Conservation (phyloP, 1,140 invertebrate genomes). For the Drosophila aff. region DNA sequence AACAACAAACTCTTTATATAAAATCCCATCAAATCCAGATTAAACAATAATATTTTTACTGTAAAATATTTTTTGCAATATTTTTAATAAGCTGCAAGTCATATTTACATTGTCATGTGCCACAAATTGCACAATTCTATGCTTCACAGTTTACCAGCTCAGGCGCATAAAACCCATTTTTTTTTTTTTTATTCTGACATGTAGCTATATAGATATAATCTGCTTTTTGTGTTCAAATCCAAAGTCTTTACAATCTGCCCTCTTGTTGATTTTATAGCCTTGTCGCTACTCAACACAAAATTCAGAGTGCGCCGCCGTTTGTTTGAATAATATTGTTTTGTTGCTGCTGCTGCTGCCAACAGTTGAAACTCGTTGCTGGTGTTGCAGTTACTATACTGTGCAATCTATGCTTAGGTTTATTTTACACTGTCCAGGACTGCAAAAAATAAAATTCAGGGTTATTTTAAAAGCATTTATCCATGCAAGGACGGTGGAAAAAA, state of each 20-base stretch:
- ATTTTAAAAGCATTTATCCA: constrained; percentile 71
- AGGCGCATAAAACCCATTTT: neutral
- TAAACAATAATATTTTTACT: constrained; percentile 9
- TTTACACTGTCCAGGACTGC: constrained; percentile 50
- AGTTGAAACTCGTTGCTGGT: constrained; percentile 20
- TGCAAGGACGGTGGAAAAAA: constrained; percentile 42
- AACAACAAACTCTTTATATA: neutral
- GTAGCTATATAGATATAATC: constrained; percentile 11
- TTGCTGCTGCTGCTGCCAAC: constrained; percentile 10
- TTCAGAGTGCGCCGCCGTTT: constrained; percentile 53
- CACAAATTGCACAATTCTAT: constrained; percentile 1
- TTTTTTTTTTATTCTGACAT: neutral
- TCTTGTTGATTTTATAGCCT: constrained; percentile 68
- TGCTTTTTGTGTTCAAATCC: constrained; percentile 6
- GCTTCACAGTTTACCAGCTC: neutral
- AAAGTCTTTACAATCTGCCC: constrained; percentile 38
- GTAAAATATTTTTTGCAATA: neutral
- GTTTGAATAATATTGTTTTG: constrained; percentile 67
- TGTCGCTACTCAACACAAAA: constrained; percentile 70
- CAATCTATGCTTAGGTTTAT: constrained; percentile 75
- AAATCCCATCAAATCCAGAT: neutral
- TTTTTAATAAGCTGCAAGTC: constrained; percentile 29
- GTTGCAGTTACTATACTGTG: constrained; percentile 44
- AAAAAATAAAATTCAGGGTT: constrained; percentile 64
- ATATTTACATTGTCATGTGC: constrained; percentile 11